phyloP scores from a whole-genome alignment of 2,113 vertebrate species.

The Stictonetta naevosa region DNA sequence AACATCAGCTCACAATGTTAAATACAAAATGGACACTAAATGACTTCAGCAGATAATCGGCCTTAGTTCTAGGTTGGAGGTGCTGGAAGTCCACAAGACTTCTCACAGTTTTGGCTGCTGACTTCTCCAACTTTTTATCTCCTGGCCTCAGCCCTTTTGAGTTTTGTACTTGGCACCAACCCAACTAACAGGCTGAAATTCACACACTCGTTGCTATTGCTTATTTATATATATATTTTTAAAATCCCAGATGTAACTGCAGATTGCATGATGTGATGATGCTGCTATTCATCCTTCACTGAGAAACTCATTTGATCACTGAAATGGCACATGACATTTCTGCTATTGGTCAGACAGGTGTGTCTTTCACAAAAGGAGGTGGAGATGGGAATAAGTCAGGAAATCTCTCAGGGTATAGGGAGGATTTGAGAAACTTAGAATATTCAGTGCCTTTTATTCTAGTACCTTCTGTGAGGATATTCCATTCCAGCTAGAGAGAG shows the following conservation, averaged over 20 bases:
- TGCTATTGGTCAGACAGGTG: background rate
- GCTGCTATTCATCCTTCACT: fast-evolving
- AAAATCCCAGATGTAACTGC: background rate
- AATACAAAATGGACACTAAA: background rate
- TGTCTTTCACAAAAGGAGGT: background rate
- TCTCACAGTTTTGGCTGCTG: background rate
- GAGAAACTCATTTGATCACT: no score
- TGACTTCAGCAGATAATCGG: background rate
- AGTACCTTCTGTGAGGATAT: background rate
- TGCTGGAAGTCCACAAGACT: background rate
- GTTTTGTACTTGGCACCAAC: background rate
- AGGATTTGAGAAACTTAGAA: background rate
- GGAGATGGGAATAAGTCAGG: background rate
- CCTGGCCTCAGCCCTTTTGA: background rate
- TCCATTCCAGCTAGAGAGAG: background rate
- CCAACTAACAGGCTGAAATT: background rate
- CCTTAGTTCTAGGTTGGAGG: background rate
- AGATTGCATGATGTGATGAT: fast-evolving
- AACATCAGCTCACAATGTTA: background rate
- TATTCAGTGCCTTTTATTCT: background rate
- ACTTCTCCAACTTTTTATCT: background rate
- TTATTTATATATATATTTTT: background rate
- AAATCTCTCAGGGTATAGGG: background rate
- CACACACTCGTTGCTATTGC: fast-evolving
- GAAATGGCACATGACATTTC: fast-evolving